These are phyloP conservation scores for Graptemys geographica DNA, from an alignment of 2,797 vertebrate genomes.

Conservation along the genomic window DNA sequence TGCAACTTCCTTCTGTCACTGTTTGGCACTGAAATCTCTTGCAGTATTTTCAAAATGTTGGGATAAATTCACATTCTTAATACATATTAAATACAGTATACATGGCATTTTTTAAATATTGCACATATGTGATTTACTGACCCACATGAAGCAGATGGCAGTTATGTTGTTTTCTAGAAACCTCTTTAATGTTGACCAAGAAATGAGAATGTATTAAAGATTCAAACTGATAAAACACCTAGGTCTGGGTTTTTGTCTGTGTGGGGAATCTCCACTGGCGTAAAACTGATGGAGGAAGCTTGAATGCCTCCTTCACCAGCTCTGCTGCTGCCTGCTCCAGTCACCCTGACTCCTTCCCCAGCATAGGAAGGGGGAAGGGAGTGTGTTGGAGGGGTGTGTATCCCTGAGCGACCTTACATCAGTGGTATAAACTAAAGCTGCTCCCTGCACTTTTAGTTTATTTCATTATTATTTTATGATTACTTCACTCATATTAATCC, in stretches of 20 bases:
- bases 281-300: background rate
- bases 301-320: background rate
- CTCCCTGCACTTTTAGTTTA: background rate
- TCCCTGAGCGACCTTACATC: background rate
- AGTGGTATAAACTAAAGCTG: background rate
- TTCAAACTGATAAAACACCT: background rate
- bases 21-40: background rate
- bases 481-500: background rate
- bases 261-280: background rate
- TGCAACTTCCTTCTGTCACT: background rate
- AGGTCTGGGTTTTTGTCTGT: background rate
- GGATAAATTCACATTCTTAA: background rate
- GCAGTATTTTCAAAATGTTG: background rate
- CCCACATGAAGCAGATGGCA: background rate
- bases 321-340: accelerated
- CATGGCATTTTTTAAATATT: background rate
- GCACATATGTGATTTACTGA: background rate
- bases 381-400: background rate
- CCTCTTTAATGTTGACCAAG: background rate
- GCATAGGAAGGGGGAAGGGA: background rate
- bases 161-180: background rate
- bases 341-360: accelerated
- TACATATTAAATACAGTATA: background rate
- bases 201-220: background rate
- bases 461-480: background rate